Evolutionary conservation across 2,797 vertebrate genomes (phyloP).

Genomic region (Danio tinwini): DNA sequence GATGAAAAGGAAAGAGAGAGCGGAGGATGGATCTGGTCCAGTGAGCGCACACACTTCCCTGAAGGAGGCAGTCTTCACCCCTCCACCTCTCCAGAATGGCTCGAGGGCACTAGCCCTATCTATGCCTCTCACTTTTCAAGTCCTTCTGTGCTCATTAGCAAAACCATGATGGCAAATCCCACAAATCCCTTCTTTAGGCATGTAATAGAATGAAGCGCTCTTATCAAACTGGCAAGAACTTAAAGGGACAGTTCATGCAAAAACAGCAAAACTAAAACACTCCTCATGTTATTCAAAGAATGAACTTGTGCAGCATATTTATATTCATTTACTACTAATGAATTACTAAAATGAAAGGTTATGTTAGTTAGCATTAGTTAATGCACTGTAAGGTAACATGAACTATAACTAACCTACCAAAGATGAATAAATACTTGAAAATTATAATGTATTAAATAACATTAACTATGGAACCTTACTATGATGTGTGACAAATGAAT

Average conservation of each 20-base stretch:
- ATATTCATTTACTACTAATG: too few species aligned
- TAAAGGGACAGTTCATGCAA: not conserved
- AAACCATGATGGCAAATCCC: conserved; percentile 54
- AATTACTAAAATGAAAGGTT: too few species aligned
- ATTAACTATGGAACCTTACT: too few species aligned
- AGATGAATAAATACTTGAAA: too few species aligned
- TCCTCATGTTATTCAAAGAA: too few species aligned
- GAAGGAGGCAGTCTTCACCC: conserved; percentile 29
- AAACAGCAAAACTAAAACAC: not conserved
- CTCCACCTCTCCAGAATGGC: conserved; percentile 55
- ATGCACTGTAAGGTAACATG: too few species aligned
- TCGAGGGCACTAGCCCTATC: conserved; percentile 57
- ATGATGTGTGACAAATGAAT: too few species aligned
- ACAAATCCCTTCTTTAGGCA: conserved; percentile 50
- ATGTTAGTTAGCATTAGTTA: too few species aligned
- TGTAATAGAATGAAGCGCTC: conserved; percentile 44
- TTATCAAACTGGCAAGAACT: conserved; percentile 5
- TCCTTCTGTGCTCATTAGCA: conserved; percentile 59
- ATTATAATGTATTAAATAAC: too few species aligned
- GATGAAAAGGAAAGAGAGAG: conserved; percentile 56
- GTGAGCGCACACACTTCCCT: conserved; percentile 55
- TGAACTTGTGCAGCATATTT: too few species aligned
- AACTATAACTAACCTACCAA: too few species aligned
- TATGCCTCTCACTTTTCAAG: conserved; percentile 58
- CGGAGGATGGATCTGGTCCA: conserved; percentile 57